Evolutionary conservation across 2,888 invertebrate species (phyloP), one percentile per base, ranked within the genome.

Genomic region (Hipparchia sbordonii): DNA sequence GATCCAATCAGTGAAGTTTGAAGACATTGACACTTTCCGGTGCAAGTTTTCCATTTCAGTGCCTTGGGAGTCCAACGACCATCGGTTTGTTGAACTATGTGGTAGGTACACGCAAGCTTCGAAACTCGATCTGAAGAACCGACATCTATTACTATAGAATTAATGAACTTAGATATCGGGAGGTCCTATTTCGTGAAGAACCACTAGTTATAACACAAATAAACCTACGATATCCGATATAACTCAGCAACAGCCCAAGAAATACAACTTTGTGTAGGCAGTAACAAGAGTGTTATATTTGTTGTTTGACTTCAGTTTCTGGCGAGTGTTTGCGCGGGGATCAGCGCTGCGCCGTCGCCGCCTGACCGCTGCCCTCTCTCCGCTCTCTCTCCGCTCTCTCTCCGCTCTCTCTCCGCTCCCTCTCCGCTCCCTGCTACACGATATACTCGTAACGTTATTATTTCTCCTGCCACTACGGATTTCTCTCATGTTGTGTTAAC

Each of bases 281-380:
- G 60, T 61, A 61, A 45, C 60, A 45, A 12, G n/a, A 61, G 60
- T 61, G 60, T 12, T 45, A 45, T 61, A 45, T 61, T 60, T 60
- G 59, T 56, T 61, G 60, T 61, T 61, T n/a, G 60, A 2, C 6
- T 39, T n/a, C 45, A 45, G 60, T 45, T 45, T 6, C 60, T 2
- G 60, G n/a, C 60, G 39, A 39, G 60, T 56, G 57, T 57, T 57
- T 57, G 57, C 7, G 8, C 23, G 4, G 5, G 52, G 10, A 12
- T 10, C 52, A 5, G 48, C 48, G 48, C 48, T 48, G 5, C 48
- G 48, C 48, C 2, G 52, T 5, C 5, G 52, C 52, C 12, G 52
- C 52, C 12, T 52, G 52, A 52, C 52, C 12, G 7, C 56, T 39
- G 39, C 39, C 39, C 39, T 2, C 39, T 39, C 39, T 5, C 39